Evolutionary conservation across 2,888 invertebrate genomes (phyloP).

Genomic region (Leistus spinibarbis): DNA sequence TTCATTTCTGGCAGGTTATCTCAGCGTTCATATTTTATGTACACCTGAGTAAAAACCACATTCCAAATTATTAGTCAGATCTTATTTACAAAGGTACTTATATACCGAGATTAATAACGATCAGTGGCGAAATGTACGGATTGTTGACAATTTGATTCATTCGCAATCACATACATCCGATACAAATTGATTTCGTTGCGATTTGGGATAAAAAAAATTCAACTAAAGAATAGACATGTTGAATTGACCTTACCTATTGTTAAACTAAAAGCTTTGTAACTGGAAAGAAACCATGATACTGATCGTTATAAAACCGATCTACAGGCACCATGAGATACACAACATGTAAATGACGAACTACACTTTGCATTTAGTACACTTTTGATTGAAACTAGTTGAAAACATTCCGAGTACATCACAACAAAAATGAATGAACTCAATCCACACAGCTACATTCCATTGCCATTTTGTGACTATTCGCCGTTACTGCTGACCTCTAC

Average conservation of each 20-base stretch:
- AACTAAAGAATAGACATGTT: slow-evolving; percentile 54
- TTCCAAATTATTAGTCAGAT: slow-evolving; percentile 37
- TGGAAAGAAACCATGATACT: slow-evolving; percentile 51
- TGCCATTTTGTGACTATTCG: slow-evolving; percentile 59
- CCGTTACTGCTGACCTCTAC: slow-evolving; percentile 47
- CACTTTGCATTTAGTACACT: slow-evolving; percentile 50
- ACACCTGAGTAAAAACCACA: slow-evolving; percentile 37
- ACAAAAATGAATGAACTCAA: slow-evolving; percentile 48
- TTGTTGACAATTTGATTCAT: background rate
- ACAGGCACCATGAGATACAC: slow-evolving; percentile 47
- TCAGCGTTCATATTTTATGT: slow-evolving; percentile 37
- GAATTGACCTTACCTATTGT: slow-evolving; percentile 58
- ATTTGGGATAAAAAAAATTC: slow-evolving; percentile 38
- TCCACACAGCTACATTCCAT: slow-evolving; percentile 56
- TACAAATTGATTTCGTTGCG: slow-evolving; percentile 17
- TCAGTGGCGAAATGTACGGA: background rate
- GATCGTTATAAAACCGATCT: slow-evolving; percentile 47
- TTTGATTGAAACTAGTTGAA: slow-evolving; percentile 44
- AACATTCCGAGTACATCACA: slow-evolving; percentile 50
- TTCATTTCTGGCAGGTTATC: slow-evolving; percentile 33
- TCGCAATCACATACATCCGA: slow-evolving; percentile 6
- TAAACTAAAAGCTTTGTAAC: slow-evolving; percentile 56
- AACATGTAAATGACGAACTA: slow-evolving; percentile 47
- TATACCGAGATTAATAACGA: slow-evolving; percentile 14
- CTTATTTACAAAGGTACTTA: slow-evolving; percentile 31